Evolutionary conservation across 2,888 invertebrate species (phyloP), one percentile per base, ranked within the genome.

Genomic region (Parapristionchus giblindavisi): DNA sequence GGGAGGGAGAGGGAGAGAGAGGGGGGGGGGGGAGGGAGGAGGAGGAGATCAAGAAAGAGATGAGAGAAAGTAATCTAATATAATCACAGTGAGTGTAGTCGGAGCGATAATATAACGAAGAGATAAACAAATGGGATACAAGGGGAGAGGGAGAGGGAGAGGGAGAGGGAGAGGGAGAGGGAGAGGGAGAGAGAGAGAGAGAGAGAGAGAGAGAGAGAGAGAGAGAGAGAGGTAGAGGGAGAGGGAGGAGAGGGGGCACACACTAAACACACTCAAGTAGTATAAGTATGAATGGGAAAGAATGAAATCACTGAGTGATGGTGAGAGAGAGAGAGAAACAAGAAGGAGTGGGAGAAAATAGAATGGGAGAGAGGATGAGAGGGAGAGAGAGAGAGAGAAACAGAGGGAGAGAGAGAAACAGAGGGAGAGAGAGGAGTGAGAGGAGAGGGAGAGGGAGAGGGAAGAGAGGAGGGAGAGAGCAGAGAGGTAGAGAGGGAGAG

Each of bases 321-420:
- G n/a, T n/a, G n/a, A n/a, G n/a, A 54, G 54, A 54, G 63, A 27
- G 63, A 65, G 63, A 65, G 24, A 65, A 61, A 61, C 40, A 61
- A 24, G 27, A 17, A 61, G 38, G 27, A 40, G 40, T 61, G 58
- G n/a, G 34, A 29, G 27, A 14, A 24, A 43, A 43, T 61, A 27
- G 43, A 4, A 43, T 40, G 27, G 63, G 40, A 43, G 40, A 40
- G 27, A 40, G 24, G 43, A 24, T 52, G 63, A 24, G 29, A 60
- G 36, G 8, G 34, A n/a, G 36, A 27, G 60, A 60, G 34, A 43
- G 17, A 14, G 8, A 17, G 17, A 14, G 43, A 43, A 43, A 43
- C 17, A 14, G 43, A 14, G 17, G 43, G 8, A 43, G 8, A 43
- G 43, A 43, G 43, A 43, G 43, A 43, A 43, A 14, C 11, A 17